phyloP scores from a whole-genome alignment of 1,140 invertebrate genomes.

The Subanguina moxae region DNA sequence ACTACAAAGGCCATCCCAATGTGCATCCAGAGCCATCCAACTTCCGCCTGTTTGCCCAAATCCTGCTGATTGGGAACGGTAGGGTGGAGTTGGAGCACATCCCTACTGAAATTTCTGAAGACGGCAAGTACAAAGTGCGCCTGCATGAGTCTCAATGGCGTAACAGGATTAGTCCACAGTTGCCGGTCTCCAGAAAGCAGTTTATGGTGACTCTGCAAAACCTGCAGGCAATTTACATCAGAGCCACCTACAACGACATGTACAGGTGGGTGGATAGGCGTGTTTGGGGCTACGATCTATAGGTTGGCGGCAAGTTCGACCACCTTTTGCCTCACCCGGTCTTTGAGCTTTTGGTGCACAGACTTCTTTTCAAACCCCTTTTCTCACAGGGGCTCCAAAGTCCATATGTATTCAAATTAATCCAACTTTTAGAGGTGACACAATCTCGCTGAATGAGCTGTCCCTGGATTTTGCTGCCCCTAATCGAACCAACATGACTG shows the following conservation, averaged over 20 bases:
- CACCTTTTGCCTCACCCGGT: too few species aligned
- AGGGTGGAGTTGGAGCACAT: slow-evolving; percentile 69
- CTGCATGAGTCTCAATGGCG: slow-evolving; percentile 65
- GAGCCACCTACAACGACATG: slow-evolving; percentile 64
- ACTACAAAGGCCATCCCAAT: slow-evolving; percentile 29
- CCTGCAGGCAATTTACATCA: slow-evolving; percentile 72
- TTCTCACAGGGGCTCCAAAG: too few species aligned
- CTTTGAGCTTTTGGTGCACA: too few species aligned
- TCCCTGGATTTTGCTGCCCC: slow-evolving; percentile 76
- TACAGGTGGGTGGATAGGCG: slow-evolving; percentile 14
- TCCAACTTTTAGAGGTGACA: slow-evolving; percentile 31
- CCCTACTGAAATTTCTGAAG: slow-evolving; percentile 58
- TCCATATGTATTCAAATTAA: too few species aligned
- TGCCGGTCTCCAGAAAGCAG: slow-evolving; percentile 69
- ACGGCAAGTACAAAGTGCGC: slow-evolving; percentile 64
- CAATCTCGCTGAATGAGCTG: slow-evolving; percentile 65
- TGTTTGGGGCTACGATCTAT: too few species aligned
- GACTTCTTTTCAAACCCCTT: too few species aligned
- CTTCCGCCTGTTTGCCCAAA: slow-evolving; percentile 73
- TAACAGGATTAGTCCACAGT: slow-evolving; percentile 66
- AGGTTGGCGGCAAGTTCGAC: too few species aligned
- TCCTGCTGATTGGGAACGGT: slow-evolving; percentile 76
- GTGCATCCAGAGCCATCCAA: slow-evolving; percentile 59
- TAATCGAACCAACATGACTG: slow-evolving; percentile 61
- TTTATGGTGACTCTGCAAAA: slow-evolving; percentile 85